These are phyloP conservation scores for Apamea crenata DNA, from an alignment of 2,888 invertebrate genomes.

Conservation along the genomic window DNA sequence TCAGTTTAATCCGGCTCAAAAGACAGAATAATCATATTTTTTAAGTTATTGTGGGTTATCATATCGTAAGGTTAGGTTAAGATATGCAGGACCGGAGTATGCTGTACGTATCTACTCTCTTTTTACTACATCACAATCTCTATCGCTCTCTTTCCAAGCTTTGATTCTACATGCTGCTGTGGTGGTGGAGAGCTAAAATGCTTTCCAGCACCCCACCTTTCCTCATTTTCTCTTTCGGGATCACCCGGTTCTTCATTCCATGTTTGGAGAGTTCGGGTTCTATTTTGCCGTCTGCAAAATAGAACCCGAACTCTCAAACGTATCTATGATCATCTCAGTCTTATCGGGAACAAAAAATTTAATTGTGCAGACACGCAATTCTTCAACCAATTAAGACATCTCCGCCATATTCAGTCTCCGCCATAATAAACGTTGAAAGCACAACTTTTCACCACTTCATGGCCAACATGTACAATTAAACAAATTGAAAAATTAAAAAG, in stretches of 20 bases:
- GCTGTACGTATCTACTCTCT: background rate
- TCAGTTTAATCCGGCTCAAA: background rate
- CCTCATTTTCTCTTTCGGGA: background rate
- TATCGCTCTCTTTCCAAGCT: background rate
- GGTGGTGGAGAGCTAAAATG: background rate
- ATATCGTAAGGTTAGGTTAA: background rate
- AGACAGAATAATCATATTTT: background rate
- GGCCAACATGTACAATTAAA: slow-evolving; percentile 73
- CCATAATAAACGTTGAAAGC: slow-evolving; percentile 64
- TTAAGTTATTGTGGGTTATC: background rate
- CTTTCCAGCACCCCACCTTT: background rate
- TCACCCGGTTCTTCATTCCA: background rate
- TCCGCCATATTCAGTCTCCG: slow-evolving; percentile 28
- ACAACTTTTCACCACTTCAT: slow-evolving; percentile 66
- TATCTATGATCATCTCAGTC: background rate
- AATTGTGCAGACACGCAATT: slow-evolving; percentile 31
- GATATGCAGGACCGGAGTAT: background rate
- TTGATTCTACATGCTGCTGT: background rate
- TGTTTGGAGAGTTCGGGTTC: background rate
- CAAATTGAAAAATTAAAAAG: slow-evolving; percentile 79
- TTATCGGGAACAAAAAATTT: background rate
- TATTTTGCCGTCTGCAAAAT: too few relatives aligned
- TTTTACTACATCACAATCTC: too few relatives aligned
- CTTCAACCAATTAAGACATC: slow-evolving; percentile 26
- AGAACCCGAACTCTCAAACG: too few relatives aligned